These are phyloP conservation scores for Corydoras maculifer DNA, from an alignment of 2,113 vertebrate species.

Conservation along the genomic window DNA sequence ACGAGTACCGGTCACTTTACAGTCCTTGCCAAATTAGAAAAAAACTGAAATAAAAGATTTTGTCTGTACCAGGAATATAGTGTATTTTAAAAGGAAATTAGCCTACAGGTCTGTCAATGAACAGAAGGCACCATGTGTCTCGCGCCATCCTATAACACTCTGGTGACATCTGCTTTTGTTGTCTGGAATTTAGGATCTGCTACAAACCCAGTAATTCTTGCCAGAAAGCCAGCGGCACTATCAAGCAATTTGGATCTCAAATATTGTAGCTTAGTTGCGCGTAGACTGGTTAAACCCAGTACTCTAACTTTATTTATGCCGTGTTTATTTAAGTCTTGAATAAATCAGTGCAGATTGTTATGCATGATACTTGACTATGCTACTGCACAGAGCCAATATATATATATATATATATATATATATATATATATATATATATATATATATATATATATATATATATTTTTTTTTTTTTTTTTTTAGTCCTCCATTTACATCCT, in stretches of 20 bases:
- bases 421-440: too few relatives aligned
- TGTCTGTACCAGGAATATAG: background rate
- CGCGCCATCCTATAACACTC: slow-evolving; percentile 18
- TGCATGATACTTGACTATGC: slow-evolving; percentile 39
- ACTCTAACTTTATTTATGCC: slow-evolving; percentile 47
- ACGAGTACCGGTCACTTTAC: slow-evolving; percentile 13
- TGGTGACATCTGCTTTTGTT: slow-evolving; percentile 30
- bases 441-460: too few relatives aligned
- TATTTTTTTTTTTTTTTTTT: slow-evolving; percentile 12
- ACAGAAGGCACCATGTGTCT: slow-evolving; percentile 15
- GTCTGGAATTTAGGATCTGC: slow-evolving; percentile 33
- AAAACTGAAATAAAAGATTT: background rate
- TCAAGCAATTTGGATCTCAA: slow-evolving; percentile 39
- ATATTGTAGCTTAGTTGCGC: slow-evolving; percentile 39
- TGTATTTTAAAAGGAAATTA: background rate
- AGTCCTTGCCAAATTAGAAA: slow-evolving; percentile 2
- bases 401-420: slow-evolving; percentile 21
- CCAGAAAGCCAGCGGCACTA: slow-evolving; percentile 31
- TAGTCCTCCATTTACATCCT: slow-evolving; percentile 26
- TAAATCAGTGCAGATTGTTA: slow-evolving; percentile 50
- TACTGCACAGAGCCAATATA: slow-evolving; percentile 46
- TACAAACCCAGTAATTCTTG: slow-evolving; percentile 42
- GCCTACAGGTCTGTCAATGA: slow-evolving; percentile 5
- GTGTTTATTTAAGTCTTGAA: slow-evolving; percentile 51
- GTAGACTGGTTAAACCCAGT: slow-evolving; percentile 41